Evolutionary conservation across 2,797 vertebrate genomes (phyloP), one percentile per base, ranked within the genome.

Genomic region (Sylvilagus floridanus): DNA sequence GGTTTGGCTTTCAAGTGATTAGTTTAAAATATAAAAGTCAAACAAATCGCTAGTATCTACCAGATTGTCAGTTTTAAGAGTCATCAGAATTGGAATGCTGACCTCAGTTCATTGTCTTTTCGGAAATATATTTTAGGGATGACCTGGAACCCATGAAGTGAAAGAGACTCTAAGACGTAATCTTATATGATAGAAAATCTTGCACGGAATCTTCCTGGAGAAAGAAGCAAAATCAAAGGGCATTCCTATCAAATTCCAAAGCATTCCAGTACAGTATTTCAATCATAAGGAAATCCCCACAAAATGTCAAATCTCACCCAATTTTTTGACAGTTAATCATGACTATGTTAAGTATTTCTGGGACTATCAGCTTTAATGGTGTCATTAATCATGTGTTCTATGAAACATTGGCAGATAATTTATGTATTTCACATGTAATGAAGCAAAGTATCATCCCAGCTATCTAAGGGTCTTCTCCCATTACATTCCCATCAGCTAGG

Each of bases 211-310:
- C 26, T 82, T 83, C 37, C 57, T 84, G 60, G 12, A 88, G 81
- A 93, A 96, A 84, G 37, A 93, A 96, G 89, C 42, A 97, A 88
- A 95, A 73, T 89, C 28, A 72, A 92, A 93, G 65, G 60, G 7
- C 73, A 52, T 62, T 77, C 22, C 66, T 83, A 62, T 92, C 76
- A 88, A 88, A 79, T 95, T 91, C 47, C 57, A 66, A 83, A 84
- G 22, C 19, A 47, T 47, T 65, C 65, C 19, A 11, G 77, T 65
- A 21, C 28, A 94, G 12, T 50, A 72, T 50, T 90, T 66, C 5
- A 50, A 57, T 52, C 60, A 26, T 68, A 47, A 90, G 37, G 84
- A 85, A 90, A 65, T 68, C 63, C 4, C 50, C 26, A 30, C 5
- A 26, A 95, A 91, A 13, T 12, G 37, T 82, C n/a, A 16, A 76